phyloP scores from a whole-genome alignment of 2,888 invertebrate genomes.

The Branchinecta sandiegonensis region DNA sequence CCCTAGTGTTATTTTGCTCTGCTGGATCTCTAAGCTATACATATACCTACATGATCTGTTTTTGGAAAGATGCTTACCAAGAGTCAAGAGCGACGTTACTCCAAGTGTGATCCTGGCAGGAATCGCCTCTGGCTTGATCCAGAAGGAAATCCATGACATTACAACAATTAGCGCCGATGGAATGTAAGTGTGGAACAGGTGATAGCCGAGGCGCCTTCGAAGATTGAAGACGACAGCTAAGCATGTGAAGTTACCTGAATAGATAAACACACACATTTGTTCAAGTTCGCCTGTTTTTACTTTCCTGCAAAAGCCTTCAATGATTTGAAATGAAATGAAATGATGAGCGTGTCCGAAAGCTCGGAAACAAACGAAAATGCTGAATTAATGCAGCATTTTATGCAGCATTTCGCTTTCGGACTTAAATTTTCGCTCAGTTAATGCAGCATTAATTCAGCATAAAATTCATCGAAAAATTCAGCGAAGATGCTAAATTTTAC shows the following conservation, averaged over 20 bases:
- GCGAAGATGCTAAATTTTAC: too few relatives aligned
- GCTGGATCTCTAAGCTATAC: neutral
- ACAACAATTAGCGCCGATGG: constrained; percentile 81
- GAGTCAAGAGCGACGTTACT: constrained; percentile 67
- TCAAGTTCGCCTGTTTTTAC: too few relatives aligned
- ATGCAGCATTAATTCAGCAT: too few relatives aligned
- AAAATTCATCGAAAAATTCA: too few relatives aligned
- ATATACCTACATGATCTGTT: neutral
- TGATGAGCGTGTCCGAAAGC: too few relatives aligned
- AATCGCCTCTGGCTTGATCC: constrained; percentile 85
- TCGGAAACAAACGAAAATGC: too few relatives aligned
- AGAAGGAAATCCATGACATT: constrained; percentile 85
- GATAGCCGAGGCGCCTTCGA: constrained; percentile 66
- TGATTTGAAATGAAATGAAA: too few relatives aligned
- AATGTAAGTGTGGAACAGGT: constrained; percentile 80
- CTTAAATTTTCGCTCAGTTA: too few relatives aligned
- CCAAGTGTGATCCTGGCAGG: constrained; percentile 78
- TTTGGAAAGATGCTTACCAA: constrained; percentile 41
- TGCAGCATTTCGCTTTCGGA: too few relatives aligned
- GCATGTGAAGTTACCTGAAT: constrained; percentile 73
- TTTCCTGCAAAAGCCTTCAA: too few relatives aligned
- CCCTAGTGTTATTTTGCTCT: too few relatives aligned
- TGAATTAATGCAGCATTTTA: too few relatives aligned
- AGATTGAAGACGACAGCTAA: constrained; percentile 75
- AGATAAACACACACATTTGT: neutral